phyloP scores from a whole-genome alignment of 2,113 vertebrate genomes.

The Myrmecobius fasciatus region DNA sequence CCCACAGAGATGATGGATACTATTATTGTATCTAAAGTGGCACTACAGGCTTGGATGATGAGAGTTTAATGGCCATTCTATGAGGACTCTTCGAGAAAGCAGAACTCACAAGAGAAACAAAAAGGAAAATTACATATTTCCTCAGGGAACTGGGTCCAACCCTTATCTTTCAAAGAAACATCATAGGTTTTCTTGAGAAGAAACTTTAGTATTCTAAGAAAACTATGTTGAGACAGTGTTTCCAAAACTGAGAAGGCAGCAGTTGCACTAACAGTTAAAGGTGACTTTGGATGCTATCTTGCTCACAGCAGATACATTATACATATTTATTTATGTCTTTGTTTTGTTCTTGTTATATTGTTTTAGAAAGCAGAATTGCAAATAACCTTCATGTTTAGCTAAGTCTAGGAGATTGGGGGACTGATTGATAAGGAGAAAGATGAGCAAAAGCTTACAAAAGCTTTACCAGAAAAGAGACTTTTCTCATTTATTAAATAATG shows the following conservation, averaged over 20 bases:
- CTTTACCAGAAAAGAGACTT: not conserved
- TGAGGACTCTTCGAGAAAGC: not conserved
- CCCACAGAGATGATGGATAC: not conserved
- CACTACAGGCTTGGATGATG: not conserved
- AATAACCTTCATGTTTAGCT: not conserved
- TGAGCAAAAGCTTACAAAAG: not conserved
- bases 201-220: not conserved
- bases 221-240: not conserved
- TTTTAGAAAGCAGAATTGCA: not conserved
- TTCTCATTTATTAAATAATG: not conserved
- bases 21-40: not conserved
- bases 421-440: not conserved
- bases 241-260: not conserved
- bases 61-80: not conserved
- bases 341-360: not conserved
- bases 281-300: not conserved
- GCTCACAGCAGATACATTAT: not conserved
- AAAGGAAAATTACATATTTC: not conserved
- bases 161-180: not conserved
- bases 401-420: not conserved
- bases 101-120: not conserved
- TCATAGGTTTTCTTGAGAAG: not conserved
- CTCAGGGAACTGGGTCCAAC: not conserved
- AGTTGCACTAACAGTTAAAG: not conserved
- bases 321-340: not conserved